A percentile compares a stretch with the other conserved stretches of the same genome.
These are phyloP conservation scores for Aphidius gifuensis DNA, from an alignment of 1,140 invertebrate genomes.

Conservation along the genomic window DNA sequence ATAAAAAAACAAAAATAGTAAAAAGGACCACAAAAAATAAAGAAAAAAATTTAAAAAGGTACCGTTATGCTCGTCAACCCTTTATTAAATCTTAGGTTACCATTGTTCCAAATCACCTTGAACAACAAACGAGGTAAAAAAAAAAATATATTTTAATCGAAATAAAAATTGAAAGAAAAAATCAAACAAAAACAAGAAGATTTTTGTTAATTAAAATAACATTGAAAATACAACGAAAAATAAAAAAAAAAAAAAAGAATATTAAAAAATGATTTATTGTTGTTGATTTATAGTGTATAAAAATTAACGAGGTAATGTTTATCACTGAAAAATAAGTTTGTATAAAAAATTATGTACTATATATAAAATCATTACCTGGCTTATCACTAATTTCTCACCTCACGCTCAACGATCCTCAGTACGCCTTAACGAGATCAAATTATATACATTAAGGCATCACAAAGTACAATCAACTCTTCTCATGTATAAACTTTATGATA, in stretches of 20 bases:
- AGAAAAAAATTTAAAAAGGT: conserved; percentile 24
- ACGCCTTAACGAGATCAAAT: conserved; percentile 16
- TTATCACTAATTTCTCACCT: conserved; percentile 24
- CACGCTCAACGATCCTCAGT: conserved; percentile 8
- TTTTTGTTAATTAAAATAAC: no score
- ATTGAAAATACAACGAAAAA: neutral
- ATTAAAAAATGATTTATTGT: neutral
- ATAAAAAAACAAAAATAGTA: no score
- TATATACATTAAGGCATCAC: conserved; percentile 19
- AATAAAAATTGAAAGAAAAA: neutral
- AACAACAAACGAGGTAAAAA: conserved; percentile 1
- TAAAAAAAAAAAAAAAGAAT: neutral
- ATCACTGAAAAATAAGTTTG: neutral
- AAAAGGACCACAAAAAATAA: no score
- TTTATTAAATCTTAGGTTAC: conserved; percentile 21
- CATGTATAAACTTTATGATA: conserved; percentile 2
- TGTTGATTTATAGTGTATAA: neutral
- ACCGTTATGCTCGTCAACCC: conserved; percentile 37
- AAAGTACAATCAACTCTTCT: conserved; percentile 9
- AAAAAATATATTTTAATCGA: neutral
- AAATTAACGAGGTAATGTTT: neutral
- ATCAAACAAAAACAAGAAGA: neutral
- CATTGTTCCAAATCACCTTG: neutral
- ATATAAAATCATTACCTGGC: conserved; percentile 17
- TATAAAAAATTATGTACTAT: neutral